These are phyloP conservation scores for Drosophila subquinaria DNA, from an alignment of 2,888 invertebrate genomes.

Conservation along the genomic window DNA sequence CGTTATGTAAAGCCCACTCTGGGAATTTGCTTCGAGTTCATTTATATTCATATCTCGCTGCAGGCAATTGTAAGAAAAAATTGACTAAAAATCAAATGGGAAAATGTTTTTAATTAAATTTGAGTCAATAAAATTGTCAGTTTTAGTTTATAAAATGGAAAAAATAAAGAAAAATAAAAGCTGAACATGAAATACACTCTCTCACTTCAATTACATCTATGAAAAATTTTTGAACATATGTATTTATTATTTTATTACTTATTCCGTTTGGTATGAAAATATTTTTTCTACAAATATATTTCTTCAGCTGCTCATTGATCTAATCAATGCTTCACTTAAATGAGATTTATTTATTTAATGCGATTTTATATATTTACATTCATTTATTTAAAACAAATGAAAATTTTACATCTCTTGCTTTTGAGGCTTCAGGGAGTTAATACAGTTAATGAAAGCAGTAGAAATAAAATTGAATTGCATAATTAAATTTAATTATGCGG, in stretches of 20 bases:
- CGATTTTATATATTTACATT: neutral
- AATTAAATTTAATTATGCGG: neutral
- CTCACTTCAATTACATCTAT: no score
- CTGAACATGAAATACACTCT: neutral
- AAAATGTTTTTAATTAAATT: slow-evolving; percentile 6
- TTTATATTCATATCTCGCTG: slow-evolving; percentile 13
- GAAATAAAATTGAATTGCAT: neutral
- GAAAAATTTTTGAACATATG: no score
- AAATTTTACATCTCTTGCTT: neutral
- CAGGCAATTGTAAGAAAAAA: neutral
- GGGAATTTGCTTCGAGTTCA: slow-evolving; percentile 2
- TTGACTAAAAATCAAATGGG: neutral
- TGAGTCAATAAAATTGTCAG: neutral
- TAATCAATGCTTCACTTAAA: slow-evolving; percentile 6
- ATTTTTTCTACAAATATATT: neutral
- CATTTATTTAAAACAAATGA: neutral
- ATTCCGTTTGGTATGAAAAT: neutral
- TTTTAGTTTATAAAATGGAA: neutral
- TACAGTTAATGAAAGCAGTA: neutral
- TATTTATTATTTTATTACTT: neutral
- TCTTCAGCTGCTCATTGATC: slow-evolving; percentile 5
- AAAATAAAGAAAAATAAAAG: neutral
- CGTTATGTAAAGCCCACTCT: slow-evolving; percentile 12
- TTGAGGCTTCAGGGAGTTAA: neutral
- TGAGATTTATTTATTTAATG: slow-evolving; percentile 9